Conservation (phyloP, 2,113 vertebrate species). For the Psephotus haematonotus region DNA sequence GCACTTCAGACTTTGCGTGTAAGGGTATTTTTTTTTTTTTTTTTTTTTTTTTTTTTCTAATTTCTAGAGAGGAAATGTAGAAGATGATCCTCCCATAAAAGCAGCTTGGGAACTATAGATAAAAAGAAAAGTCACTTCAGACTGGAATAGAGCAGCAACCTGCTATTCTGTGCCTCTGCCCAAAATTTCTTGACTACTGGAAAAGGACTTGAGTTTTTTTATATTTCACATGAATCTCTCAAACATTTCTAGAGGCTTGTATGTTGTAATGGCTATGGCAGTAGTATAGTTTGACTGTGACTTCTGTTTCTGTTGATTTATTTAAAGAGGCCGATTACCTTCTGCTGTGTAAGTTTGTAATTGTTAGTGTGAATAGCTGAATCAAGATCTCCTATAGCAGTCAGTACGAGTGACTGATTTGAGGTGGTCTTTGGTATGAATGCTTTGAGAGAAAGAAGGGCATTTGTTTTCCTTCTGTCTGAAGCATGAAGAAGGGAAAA, state of each 20-base stretch:
- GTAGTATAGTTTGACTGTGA: background rate
- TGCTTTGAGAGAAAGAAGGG: background rate
- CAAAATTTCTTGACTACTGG: conserved; percentile 36
- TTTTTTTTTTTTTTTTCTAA: background rate
- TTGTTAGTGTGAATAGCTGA: background rate
- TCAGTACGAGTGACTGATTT: background rate
- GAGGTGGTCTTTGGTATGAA: background rate
- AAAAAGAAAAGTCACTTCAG: conserved; percentile 51
- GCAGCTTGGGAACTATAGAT: conserved; percentile 50
- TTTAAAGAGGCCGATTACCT: background rate
- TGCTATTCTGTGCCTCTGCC: conserved; percentile 16
- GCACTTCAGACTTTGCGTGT: conserved; percentile 26
- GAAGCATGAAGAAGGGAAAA: background rate
- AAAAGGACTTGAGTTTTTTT: conserved; percentile 44
- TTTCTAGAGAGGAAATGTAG: conserved; percentile 53
- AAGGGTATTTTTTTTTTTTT: conserved; percentile 3
- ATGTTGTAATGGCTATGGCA: background rate
- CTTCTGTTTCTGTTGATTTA: background rate
- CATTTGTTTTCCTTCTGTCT: background rate
- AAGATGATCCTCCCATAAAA: conserved; percentile 54
- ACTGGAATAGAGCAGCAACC: conserved; percentile 50
- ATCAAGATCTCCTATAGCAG: background rate
- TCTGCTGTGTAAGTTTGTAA: background rate
- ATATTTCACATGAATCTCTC: background rate
- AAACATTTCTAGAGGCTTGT: background rate